Conservation (phyloP, 2,797 vertebrate species). For the Mustela erminea region DNA sequence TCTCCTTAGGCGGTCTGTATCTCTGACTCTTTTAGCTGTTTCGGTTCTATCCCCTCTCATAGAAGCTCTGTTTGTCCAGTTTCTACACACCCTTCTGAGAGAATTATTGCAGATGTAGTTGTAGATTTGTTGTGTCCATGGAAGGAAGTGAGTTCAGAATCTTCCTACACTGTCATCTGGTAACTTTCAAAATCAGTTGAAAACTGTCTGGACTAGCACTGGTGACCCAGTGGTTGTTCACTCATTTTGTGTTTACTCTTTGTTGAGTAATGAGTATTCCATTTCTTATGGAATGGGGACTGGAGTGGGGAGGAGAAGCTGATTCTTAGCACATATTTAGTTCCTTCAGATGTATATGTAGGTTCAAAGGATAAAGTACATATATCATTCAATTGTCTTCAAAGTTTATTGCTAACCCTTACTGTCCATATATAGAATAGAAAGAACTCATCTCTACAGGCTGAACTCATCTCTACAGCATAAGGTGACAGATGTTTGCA, state of each 20-base stretch:
- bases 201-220: not conserved
- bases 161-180: not conserved
- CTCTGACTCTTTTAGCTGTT: not conserved
- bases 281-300: rapidly evolving
- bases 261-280: not conserved
- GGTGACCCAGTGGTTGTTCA: not conserved
- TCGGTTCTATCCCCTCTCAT: not conserved
- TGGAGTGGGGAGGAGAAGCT: too few species aligned
- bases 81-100: not conserved
- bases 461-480: not conserved
- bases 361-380: not conserved
- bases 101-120: not conserved
- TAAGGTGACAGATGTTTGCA: not conserved
- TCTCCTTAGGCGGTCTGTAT: not conserved
- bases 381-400: not conserved
- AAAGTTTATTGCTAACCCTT: not conserved
- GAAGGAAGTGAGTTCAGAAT: not conserved
- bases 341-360: not conserved
- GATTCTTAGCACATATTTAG: not conserved
- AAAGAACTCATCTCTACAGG: not conserved
- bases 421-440: not conserved
- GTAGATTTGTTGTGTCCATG: not conserved
- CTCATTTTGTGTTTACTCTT: not conserved
- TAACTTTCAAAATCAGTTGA: not conserved
- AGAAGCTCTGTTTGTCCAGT: not conserved